A percentile compares a stretch with the other conserved stretches of the same genome.
phyloP scores from a whole-genome alignment of 2,888 invertebrate genomes.

The Macrostomum cliftonense region DNA sequence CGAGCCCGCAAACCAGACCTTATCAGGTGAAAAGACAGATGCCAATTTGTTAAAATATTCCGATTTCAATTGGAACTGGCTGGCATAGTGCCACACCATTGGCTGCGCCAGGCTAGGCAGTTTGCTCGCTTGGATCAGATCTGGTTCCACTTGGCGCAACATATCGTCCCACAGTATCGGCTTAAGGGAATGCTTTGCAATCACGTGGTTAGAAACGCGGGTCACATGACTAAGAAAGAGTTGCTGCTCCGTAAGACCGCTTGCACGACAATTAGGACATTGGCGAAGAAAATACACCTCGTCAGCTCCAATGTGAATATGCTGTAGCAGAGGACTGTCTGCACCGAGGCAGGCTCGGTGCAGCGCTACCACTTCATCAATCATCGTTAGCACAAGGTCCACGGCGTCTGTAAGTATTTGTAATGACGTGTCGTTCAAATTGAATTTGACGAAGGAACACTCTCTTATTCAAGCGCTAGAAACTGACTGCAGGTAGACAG shows the following conservation, averaged over 20 bases:
- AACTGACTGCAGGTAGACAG: too few species aligned
- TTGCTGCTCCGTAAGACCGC: constrained; percentile 21
- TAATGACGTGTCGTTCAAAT: too few species aligned
- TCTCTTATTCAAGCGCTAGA: too few species aligned
- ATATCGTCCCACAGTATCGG: constrained; percentile 64
- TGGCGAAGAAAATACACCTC: constrained; percentile 37
- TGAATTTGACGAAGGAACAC: too few species aligned
- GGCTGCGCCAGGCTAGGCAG: constrained; percentile 46
- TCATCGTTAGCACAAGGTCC: constrained; percentile 47
- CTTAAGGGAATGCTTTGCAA: constrained; percentile 43
- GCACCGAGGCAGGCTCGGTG: constrained; percentile 46
- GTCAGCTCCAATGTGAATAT: constrained; percentile 59
- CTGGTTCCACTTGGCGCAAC: constrained; percentile 48
- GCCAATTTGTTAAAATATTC: too few species aligned
- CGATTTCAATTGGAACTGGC: too few species aligned
- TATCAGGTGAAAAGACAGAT: too few species aligned
- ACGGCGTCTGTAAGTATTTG: constrained; percentile 35
- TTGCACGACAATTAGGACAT: constrained; percentile 4
- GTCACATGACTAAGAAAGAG: constrained; percentile 30
- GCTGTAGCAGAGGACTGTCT: too few species aligned
- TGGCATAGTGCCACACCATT: constrained; percentile 57
- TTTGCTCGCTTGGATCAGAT: constrained; percentile 24
- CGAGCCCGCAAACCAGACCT: too few species aligned
- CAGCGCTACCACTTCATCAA: constrained; percentile 50
- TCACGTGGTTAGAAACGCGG: constrained; percentile 42